phyloP scores from a whole-genome alignment of 2,888 invertebrate genomes.

The Synergus japonicus region DNA sequence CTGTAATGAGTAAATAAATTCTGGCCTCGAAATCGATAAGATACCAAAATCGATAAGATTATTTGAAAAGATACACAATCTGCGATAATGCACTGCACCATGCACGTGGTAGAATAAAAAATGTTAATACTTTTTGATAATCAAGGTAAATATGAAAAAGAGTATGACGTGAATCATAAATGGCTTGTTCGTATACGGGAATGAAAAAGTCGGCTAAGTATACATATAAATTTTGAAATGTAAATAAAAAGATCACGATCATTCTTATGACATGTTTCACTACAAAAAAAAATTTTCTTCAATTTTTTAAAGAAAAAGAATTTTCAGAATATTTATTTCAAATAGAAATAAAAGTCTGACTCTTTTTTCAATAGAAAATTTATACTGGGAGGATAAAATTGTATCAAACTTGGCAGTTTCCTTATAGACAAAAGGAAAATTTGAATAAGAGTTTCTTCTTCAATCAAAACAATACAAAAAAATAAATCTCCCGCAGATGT shows the following conservation, averaged over 20 bases:
- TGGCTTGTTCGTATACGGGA: conserved; percentile 27
- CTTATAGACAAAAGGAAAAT: conserved; percentile 8
- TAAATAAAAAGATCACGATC: background rate
- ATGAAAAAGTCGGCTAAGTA: conserved; percentile 31
- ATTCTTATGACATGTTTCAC: background rate
- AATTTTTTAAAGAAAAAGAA: background rate
- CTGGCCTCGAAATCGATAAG: background rate
- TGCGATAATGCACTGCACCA: background rate
- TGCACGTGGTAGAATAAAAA: background rate
- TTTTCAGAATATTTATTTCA: background rate
- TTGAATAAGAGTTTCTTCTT: conserved; percentile 9
- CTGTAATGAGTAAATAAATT: background rate
- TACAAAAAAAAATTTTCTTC: background rate
- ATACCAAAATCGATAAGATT: conserved; percentile 18
- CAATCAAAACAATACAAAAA: background rate
- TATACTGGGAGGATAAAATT: background rate
- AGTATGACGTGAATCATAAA: conserved; percentile 14
- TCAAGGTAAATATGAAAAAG: conserved; percentile 34
- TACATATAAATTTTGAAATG: conserved; percentile 28
- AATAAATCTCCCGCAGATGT: background rate
- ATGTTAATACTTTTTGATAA: conserved; percentile 19
- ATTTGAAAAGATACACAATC: conserved; percentile 1
- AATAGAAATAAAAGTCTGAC: background rate
- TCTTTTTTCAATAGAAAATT: background rate
- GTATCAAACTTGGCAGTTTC: conserved; percentile 5